These are phyloP conservation scores for Colostygia pectinataria DNA, from an alignment of 2,888 invertebrate species.

Conservation along the genomic window DNA sequence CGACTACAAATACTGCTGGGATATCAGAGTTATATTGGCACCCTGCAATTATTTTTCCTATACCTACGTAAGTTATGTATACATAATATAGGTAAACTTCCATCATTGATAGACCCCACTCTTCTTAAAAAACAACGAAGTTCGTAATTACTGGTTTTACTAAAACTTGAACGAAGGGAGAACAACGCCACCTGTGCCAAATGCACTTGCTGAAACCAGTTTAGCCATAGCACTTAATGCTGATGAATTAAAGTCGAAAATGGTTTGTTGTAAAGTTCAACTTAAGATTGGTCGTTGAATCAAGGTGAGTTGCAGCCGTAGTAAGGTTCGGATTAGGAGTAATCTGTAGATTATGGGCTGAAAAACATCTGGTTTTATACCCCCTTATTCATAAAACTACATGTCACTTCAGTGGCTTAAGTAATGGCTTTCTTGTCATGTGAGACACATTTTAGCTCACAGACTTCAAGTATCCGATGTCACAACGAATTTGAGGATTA, in stretches of 20 bases:
- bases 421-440: no score
- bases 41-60: no score
- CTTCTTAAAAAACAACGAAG: conserved; percentile 39
- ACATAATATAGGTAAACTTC: no score
- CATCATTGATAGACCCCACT: neutral
- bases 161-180: conserved; percentile 37
- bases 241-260: neutral
- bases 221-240: neutral
- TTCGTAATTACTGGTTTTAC: conserved; percentile 46
- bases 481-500: no score
- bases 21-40: no score
- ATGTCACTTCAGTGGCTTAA: no score
- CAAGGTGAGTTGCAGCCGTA: conserved; percentile 2
- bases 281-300: neutral
- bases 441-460: no score
- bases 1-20: no score
- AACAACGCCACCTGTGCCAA: conserved; percentile 55
- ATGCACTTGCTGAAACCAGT: conserved; percentile 43
- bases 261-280: neutral
- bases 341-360: neutral
- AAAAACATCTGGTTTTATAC: conserved; percentile 11
- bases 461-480: no score
- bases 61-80: no score
- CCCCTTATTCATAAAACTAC: no score
- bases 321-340: neutral